Evolutionary conservation across 1,140 invertebrate genomes (phyloP).

Genomic region (Drosophila mayri): DNA sequence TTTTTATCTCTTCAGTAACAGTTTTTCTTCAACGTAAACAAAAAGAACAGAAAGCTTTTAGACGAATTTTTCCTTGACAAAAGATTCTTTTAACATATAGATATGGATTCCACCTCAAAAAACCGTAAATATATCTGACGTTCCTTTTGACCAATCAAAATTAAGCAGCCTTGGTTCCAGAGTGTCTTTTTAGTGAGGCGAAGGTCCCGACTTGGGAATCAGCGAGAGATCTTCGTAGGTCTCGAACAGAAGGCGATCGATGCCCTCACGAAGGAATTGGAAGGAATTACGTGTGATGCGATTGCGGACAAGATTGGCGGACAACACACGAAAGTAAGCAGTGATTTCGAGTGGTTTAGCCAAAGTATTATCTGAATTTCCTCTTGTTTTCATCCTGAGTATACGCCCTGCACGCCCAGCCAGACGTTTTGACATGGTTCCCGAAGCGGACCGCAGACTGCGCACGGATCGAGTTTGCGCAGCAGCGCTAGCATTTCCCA

Average conservation of each 20-base stretch:
- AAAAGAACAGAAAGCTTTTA: too few species aligned
- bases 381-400: background rate
- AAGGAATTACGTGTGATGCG: slow-evolving; percentile 3
- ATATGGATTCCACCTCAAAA: background rate
- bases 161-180: background rate
- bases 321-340: slow-evolving; percentile 14
- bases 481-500: background rate
- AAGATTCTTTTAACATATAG: too few species aligned
- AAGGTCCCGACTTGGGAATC: background rate
- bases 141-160: background rate
- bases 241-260: slow-evolving; percentile 27
- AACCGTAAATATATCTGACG: background rate
- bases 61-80: too few species aligned
- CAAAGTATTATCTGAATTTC: background rate
- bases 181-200: background rate
- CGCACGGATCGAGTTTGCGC: background rate
- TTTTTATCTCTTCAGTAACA: background rate
- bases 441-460: background rate
- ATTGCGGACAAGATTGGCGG: slow-evolving; percentile 5
- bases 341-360: slow-evolving; percentile 11
- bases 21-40: too few species aligned
- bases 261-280: slow-evolving; percentile 13
- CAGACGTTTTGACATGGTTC: background rate
- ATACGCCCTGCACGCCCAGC: background rate
- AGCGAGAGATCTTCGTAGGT: background rate